phyloP scores from a whole-genome alignment of 2,113 vertebrate species.

The Dasyurus viverrinus region DNA sequence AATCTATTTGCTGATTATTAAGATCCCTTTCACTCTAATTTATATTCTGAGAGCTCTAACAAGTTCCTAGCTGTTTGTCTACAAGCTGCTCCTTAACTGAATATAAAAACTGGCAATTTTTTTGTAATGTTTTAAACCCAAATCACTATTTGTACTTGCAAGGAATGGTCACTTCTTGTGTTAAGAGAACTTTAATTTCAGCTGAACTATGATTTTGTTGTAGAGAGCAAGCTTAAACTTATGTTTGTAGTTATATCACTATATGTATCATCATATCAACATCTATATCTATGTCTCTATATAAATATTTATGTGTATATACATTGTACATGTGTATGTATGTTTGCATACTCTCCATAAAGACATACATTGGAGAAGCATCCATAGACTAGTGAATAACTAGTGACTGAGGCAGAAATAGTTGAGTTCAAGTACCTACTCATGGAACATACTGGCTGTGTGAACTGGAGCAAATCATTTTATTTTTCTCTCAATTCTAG shows the following conservation, averaged over 20 bases:
- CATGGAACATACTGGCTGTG: neutral
- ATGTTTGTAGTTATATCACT: neutral
- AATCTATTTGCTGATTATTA: neutral
- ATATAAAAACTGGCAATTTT: neutral
- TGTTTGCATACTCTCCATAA: neutral
- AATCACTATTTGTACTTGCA: neutral
- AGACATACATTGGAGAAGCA: neutral
- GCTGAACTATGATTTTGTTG: neutral
- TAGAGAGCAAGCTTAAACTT: neutral
- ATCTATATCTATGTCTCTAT: neutral
- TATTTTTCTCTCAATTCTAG: neutral
- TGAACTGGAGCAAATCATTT: neutral
- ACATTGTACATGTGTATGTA: neutral
- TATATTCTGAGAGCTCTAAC: neutral
- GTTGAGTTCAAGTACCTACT: neutral
- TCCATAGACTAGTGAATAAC: neutral
- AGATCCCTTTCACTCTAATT: neutral
- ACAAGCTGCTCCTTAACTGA: neutral
- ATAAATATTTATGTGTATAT: neutral
- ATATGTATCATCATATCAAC: neutral
- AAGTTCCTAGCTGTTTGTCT: neutral
- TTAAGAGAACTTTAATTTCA: neutral
- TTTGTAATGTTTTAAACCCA: neutral
- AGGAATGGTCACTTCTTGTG: neutral
- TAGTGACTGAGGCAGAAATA: neutral